Conservation (phyloP, 2,797 vertebrate genomes). For the Poecilia wingei region DNA sequence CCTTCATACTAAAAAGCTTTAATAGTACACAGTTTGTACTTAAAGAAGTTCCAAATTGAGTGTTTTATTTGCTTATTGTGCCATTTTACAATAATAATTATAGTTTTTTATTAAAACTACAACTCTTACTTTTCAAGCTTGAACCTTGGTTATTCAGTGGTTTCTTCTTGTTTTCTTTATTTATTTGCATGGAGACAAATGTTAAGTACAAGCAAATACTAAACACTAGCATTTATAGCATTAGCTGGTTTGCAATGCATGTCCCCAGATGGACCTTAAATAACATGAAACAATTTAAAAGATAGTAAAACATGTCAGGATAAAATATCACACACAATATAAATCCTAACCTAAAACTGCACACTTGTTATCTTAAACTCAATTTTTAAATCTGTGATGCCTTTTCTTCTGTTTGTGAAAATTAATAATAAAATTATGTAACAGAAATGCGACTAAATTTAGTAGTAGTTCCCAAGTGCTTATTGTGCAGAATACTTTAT, state of each 20-base stretch:
- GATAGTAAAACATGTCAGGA: background rate
- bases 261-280: background rate
- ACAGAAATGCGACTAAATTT: background rate
- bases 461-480: background rate
- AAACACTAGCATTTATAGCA: background rate
- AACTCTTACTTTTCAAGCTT: background rate
- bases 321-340: background rate
- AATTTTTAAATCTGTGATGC: background rate
- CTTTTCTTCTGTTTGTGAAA: background rate
- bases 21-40: background rate
- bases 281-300: background rate
- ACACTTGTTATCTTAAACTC: background rate
- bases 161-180: background rate
- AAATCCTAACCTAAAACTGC: background rate
- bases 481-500: background rate
- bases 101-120: background rate
- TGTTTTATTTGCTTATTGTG: background rate
- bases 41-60: background rate
- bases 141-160: background rate
- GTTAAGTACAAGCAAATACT: background rate
- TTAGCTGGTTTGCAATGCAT: background rate
- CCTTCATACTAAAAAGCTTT: background rate
- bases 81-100: background rate
- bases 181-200: background rate
- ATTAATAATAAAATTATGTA: background rate